Conservation (phyloP, 2,888 invertebrate species). For the Cerastis leucographa region DNA sequence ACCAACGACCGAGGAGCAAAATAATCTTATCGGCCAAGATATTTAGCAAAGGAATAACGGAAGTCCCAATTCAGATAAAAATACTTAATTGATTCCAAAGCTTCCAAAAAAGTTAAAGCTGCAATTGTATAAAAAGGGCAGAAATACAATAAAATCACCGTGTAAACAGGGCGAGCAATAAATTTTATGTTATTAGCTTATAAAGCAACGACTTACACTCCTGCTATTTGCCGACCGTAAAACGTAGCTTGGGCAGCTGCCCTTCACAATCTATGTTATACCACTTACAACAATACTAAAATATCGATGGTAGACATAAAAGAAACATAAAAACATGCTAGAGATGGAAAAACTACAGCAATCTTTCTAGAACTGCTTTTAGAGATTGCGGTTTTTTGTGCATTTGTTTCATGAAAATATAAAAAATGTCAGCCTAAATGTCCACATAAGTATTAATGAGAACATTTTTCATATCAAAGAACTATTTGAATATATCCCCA, state of each 20-base stretch:
- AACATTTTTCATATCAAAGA: no score
- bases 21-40: neutral
- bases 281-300: conserved; percentile 46
- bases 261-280: conserved; percentile 41
- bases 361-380: neutral
- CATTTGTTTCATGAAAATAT: neutral
- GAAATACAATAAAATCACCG: conserved; percentile 56
- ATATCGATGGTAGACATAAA: conserved; percentile 40
- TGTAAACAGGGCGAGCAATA: conserved; percentile 59
- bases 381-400: neutral
- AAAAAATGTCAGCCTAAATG: neutral
- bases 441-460: no score
- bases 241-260: conserved; percentile 55
- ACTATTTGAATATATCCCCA: neutral
- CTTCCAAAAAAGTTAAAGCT: neutral
- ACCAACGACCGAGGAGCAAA: no score
- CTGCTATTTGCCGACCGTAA: conserved; percentile 56
- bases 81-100: neutral
- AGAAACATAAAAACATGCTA: conserved; percentile 35
- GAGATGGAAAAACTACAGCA: neutral
- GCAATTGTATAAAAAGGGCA: conserved; percentile 38
- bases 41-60: neutral
- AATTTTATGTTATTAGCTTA: conserved; percentile 64
- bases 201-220: conserved; percentile 58
- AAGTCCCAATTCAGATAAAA: neutral